Base-by-base conservation (phyloP, 2,797 vertebrate genomes). In the Philypnodon macrostomus region DNA sequence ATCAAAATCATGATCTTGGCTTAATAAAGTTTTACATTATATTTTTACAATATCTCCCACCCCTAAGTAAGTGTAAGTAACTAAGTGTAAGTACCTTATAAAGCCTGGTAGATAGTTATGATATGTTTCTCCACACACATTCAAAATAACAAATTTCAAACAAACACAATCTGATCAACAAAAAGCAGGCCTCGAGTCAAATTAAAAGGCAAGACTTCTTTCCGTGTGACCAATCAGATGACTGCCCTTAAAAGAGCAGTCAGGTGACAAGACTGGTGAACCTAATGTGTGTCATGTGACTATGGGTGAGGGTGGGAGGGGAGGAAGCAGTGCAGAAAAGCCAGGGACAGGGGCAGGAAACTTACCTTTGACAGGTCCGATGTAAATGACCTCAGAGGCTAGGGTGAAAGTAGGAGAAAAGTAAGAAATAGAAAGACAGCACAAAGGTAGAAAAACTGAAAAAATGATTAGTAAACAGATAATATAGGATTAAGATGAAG, bases 361-460 rank as follows among this genome's bases (percentile, higher is more conserved):
- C 96, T 98, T 96, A 99, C 97, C 97, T 98, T 98, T 98, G 75
- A 98, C 92, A 80, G 97, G 97, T 90, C 97, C 97, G 90, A 99
- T 98, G 93, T 94, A 96, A 89, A 99, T 95, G 90, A 99, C 90
- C 92, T 99, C 97, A 88, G 93, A 93, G 87, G 93, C 96, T 98
- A 89, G 90, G 87, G 83, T 89, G 89, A 89, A 87, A 91, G 75
- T 18, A 7, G 89, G 68, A 79, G n/a, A 57, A 67, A 63, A 61
- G 61, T 72, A 62, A 65, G 61, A 73, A 58, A 44, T 53, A 51
- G 53, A 85, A 63, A 76, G 63, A 69, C 31, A 74, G 70, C 31
- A 69, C 57, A 53, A 32, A 15, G 39, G 58, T 75, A 37, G 61
- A 58, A 58, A 56, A 53, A 23, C 2, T 16, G 53, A 76, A 70